Percentiles rank a stretch among this genome's conserved stretches.
phyloP scores from a whole-genome alignment of 2,888 invertebrate species.

The Rhaphigaster nebulosa region DNA sequence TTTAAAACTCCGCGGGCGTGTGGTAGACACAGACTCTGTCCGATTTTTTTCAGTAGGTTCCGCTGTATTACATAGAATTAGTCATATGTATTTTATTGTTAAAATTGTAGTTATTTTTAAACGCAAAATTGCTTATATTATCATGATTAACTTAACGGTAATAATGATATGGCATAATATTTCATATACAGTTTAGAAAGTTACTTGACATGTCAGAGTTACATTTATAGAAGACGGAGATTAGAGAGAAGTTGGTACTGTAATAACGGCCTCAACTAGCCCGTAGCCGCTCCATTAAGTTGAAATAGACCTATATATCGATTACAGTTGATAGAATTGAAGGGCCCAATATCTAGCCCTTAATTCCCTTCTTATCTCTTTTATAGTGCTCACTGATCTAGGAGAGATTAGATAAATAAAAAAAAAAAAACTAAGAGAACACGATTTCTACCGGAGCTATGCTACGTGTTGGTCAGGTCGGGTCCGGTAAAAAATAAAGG shows the following conservation, averaged over 20 bases:
- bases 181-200: not conserved
- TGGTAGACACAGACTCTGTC: too few relatives aligned
- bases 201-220: not conserved
- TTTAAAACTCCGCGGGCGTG: too few relatives aligned
- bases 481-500: not conserved
- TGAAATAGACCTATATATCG: not conserved
- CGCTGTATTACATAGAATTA: too few relatives aligned
- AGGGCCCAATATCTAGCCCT: not conserved
- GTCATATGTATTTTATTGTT: too few relatives aligned
- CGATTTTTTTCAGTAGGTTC: too few relatives aligned
- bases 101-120: too few relatives aligned
- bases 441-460: not conserved
- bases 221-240: not conserved
- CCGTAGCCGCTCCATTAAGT: not conserved
- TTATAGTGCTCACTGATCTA: constrained; percentile 6
- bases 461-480: not conserved
- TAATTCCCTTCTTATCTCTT: constrained; percentile 26
- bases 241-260: not conserved
- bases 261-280: not conserved
- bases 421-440: not conserved
- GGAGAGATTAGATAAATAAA: not conserved
- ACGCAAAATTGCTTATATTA: too few relatives aligned
- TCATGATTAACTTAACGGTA: not conserved
- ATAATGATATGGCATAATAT: not conserved
- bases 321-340: constrained; percentile 13